Percentiles rank a stretch among this genome's conserved stretches.
Conservation (phyloP, 2,113 vertebrate genomes). For the Monopterus albus region DNA sequence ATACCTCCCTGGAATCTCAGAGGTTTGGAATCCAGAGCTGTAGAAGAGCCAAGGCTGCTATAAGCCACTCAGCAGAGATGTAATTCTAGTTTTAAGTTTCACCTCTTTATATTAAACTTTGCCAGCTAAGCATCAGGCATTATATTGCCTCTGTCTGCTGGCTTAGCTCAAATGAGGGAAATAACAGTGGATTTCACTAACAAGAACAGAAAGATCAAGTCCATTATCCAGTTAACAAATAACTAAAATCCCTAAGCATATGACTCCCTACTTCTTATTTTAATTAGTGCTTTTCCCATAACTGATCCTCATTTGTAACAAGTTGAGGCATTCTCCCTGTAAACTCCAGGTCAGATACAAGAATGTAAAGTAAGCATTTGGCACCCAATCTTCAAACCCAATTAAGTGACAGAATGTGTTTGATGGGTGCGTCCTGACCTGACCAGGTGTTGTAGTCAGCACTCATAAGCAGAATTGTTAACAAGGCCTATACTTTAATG, state of each 20-base stretch:
- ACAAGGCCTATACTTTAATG: conserved; percentile 64
- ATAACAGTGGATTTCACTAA: conserved; percentile 56
- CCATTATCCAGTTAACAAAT: conserved; percentile 49
- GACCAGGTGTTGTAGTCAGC: conserved; percentile 34
- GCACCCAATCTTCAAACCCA: conserved; percentile 29
- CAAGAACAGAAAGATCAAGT: conserved; percentile 62
- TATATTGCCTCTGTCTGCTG: conserved; percentile 15
- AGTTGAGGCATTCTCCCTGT: conserved; percentile 22
- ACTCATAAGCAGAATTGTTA: conserved; percentile 38
- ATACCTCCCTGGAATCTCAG: conserved; percentile 77
- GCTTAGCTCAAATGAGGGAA: conserved; percentile 52
- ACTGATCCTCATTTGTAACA: conserved; percentile 33
- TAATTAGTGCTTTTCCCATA: conserved; percentile 36
- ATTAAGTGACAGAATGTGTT: conserved; percentile 27
- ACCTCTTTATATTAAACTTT: conserved; percentile 51
- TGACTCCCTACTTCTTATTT: conserved; percentile 30
- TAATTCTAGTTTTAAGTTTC: conserved; percentile 66
- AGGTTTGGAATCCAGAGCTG: conserved; percentile 65
- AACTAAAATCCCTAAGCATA: conserved; percentile 36
- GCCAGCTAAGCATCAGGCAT: conserved; percentile 44
- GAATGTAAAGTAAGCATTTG: conserved; percentile 33
- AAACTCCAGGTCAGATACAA: conserved; percentile 19
- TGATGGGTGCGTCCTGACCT: conserved; percentile 51
- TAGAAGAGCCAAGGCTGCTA: conserved; percentile 42
- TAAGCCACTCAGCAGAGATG: conserved; percentile 57